Conservation (phyloP, 2,888 invertebrate genomes). For the Vannuccia rotundouncinata region DNA sequence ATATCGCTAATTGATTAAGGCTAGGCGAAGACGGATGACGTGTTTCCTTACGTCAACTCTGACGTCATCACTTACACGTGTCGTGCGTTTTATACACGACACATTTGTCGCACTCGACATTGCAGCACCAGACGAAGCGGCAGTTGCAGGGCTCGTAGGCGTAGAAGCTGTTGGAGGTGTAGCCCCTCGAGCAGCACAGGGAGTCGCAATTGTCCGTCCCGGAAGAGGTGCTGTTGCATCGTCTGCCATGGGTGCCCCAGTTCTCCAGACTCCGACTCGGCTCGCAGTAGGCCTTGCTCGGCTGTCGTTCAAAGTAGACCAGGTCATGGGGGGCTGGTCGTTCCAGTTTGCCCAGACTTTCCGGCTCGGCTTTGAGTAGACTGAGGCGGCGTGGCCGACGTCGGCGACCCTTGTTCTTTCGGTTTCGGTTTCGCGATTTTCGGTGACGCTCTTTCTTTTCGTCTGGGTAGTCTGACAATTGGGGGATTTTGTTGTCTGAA, state of each 20-base stretch:
- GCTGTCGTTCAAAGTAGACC: constrained; percentile 85
- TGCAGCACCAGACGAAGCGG: constrained; percentile 61
- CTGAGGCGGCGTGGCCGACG: neutral
- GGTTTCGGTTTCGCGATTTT: neutral
- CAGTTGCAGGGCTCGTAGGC: constrained; percentile 65
- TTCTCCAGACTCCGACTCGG: constrained; percentile 63
- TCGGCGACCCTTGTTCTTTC: neutral
- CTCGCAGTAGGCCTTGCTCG: constrained; percentile 73
- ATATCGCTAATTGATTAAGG: too few relatives aligned
- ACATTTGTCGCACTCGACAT: constrained; percentile 61
- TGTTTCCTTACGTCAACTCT: too few relatives aligned
- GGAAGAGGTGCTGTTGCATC: constrained; percentile 49
- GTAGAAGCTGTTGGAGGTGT: constrained; percentile 45
- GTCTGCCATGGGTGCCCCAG: constrained; percentile 43
- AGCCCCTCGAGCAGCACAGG: constrained; percentile 34
- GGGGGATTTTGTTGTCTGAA: constrained; percentile 10
- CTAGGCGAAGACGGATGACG: too few relatives aligned
- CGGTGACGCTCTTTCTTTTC: neutral
- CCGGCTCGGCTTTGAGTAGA: neutral
- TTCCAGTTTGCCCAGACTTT: neutral
- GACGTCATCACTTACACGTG: constrained; percentile 22
- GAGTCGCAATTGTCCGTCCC: constrained; percentile 50
- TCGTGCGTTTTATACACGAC: constrained; percentile 34
- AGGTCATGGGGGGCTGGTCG: constrained; percentile 61
- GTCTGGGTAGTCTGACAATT: neutral